Conservation (phyloP, 2,888 invertebrate genomes). For the Polylopha cassiicola region DNA sequence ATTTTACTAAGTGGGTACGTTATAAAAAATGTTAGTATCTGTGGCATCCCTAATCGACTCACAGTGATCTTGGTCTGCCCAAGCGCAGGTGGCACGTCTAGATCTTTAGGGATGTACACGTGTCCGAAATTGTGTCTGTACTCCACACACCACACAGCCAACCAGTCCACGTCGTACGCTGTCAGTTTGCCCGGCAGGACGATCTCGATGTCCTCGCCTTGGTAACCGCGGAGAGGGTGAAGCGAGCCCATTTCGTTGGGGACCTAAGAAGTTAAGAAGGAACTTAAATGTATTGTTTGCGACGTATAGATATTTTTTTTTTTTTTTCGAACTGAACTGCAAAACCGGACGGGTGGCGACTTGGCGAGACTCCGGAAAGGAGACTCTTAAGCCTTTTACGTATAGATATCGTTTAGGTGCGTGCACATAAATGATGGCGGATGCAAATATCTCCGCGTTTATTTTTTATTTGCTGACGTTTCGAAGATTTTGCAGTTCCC, state of each 20-base stretch:
- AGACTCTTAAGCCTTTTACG: too few species aligned
- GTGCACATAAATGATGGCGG: too few species aligned
- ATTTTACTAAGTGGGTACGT: too few species aligned
- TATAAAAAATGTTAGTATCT: too few species aligned
- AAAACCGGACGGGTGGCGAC: too few species aligned
- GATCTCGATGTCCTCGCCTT: conserved; percentile 94
- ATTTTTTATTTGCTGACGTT: too few species aligned
- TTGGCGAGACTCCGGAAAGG: too few species aligned
- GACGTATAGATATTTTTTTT: conserved; percentile 19
- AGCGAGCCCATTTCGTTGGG: conserved; percentile 93
- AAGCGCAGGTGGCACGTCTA: conserved; percentile 93
- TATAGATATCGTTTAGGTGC: too few species aligned
- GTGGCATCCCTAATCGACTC: too few species aligned
- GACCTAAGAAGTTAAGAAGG: conserved; percentile 66
- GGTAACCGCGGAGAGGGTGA: conserved; percentile 88
- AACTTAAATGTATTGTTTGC: conserved; percentile 5
- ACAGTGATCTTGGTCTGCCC: conserved; percentile 95
- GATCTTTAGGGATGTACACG: conserved; percentile 89
- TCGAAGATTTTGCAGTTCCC: too few species aligned
- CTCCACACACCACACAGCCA: conserved; percentile 94
- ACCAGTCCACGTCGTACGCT: conserved; percentile 94
- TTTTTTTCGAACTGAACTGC: too few species aligned
- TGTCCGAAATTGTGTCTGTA: conserved; percentile 94
- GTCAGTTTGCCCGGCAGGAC: conserved; percentile 90
- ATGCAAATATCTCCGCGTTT: too few species aligned